These are phyloP conservation scores for Listronotus oregonensis DNA, from an alignment of 1,140 invertebrate genomes.

Conservation along the genomic window DNA sequence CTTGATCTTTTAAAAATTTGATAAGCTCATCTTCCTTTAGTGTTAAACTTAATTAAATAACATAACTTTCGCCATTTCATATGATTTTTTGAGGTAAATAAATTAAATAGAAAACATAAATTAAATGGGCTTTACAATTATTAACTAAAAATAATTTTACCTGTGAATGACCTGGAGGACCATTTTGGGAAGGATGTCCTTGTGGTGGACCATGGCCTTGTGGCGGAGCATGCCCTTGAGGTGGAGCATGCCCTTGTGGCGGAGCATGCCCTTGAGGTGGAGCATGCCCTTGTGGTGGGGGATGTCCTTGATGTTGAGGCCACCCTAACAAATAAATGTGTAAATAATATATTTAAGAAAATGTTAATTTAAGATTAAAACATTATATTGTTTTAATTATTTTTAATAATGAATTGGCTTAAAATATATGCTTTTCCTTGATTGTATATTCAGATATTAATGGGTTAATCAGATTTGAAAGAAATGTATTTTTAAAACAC, in stretches of 20 bases:
- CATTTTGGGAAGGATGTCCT: conserved; percentile 24
- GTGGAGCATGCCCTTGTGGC: conserved; percentile 15
- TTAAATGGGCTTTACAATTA: background rate
- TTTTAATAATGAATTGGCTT: too few species aligned
- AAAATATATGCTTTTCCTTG: too few species aligned
- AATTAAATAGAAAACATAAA: background rate
- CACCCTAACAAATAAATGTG: conserved; percentile 19
- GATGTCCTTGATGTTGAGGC: conserved; percentile 19
- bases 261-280: conserved; percentile 23
- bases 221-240: conserved; percentile 6
- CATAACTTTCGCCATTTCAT: too few species aligned
- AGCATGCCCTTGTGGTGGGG: conserved; percentile 29
- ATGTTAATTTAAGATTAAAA: too few species aligned
- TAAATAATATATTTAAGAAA: too few species aligned
- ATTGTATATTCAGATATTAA: too few species aligned
- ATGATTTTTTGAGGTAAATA: too few species aligned
- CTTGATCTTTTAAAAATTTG: too few species aligned
- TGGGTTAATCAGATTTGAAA: too few species aligned
- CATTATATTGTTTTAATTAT: background rate
- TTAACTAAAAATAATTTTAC: background rate
- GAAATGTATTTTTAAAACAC: too few species aligned
- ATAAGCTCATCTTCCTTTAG: too few species aligned
- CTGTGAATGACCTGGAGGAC: conserved; percentile 23
- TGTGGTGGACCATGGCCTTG: conserved; percentile 27
- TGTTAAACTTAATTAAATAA: too few species aligned